Percentiles rank a stretch among this genome's conserved stretches.
Conservation (phyloP, 2,797 vertebrate species). For the Molossus molossus region DNA sequence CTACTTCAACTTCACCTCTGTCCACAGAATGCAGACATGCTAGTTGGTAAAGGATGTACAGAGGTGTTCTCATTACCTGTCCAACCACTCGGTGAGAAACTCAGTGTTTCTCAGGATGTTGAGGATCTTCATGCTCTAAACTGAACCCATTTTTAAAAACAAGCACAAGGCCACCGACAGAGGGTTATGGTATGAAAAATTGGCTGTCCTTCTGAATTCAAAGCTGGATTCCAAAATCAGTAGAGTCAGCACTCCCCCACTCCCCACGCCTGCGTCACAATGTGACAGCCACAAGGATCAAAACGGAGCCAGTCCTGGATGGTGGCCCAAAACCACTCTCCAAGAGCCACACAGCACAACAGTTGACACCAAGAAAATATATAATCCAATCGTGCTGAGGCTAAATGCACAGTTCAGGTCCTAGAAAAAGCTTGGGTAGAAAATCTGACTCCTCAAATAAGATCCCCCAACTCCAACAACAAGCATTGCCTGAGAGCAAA, state of each 20-base stretch:
- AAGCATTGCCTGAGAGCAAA: not conserved
- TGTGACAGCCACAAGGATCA: not conserved
- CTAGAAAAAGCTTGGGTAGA: not conserved
- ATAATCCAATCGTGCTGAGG: not conserved
- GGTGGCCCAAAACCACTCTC: not conserved
- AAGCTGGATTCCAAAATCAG: constrained; percentile 21
- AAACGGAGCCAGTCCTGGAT: not conserved
- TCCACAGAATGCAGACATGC: not conserved
- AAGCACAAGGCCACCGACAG: not conserved
- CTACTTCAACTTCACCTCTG: not conserved
- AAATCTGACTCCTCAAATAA: not conserved
- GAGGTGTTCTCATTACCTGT: not conserved
- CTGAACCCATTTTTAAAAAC: not conserved
- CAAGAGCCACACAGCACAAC: not conserved
- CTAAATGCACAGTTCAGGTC: not conserved
- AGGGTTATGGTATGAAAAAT: not conserved
- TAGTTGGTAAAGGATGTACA: not conserved
- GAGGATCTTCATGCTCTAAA: not conserved
- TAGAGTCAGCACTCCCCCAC: not conserved
- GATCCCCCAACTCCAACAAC: not conserved
- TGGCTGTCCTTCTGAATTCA: not conserved
- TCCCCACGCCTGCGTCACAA: not conserved
- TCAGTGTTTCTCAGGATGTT: not conserved
- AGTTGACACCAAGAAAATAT: not conserved
- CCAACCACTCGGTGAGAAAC: not conserved